Percentiles rank a stretch among this genome's conserved stretches.
Conservation (phyloP, 2,888 invertebrate genomes). For the Oscheius sp. region DNA sequence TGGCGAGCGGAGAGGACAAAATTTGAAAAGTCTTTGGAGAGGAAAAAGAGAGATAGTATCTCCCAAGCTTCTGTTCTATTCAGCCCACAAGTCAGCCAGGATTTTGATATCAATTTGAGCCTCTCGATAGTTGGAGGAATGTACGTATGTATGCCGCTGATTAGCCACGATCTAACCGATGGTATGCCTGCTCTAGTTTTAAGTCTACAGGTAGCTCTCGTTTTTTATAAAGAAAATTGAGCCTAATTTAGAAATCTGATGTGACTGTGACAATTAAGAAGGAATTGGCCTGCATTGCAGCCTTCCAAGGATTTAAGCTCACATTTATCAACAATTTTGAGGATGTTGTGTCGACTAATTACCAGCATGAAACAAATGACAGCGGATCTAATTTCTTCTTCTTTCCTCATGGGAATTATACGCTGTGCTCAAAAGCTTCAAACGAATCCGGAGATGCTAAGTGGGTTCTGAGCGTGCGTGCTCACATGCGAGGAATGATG, state of each 20-base stretch:
- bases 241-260: conserved; percentile 72
- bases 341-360: conserved; percentile 59
- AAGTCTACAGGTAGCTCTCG: conserved; percentile 79
- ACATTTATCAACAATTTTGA: conserved; percentile 89
- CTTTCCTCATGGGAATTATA: conserved; percentile 98
- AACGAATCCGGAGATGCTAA: conserved; percentile 77
- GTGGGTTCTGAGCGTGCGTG: conserved; percentile 95
- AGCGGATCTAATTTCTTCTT: conserved; percentile 78
- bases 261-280: conserved; percentile 84
- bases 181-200: conserved; percentile 83
- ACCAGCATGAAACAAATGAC: conserved; percentile 34
- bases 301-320: conserved; percentile 83
- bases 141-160: conserved; percentile 68
- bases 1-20: conserved; percentile 85
- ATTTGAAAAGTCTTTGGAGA: conserved; percentile 21
- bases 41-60: conserved; percentile 9
- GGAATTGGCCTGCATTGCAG: conserved; percentile 84
- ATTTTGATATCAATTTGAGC: conserved; percentile 62
- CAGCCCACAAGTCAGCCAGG: conserved; percentile 32
- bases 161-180: conserved; percentile 52
- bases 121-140: conserved; percentile 66
- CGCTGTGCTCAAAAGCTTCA: conserved; percentile 81
- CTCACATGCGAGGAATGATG: conserved; percentile 87
- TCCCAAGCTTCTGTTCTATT: conserved; percentile 28
- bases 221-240: not conserved